Conservation (phyloP, 2,113 vertebrate genomes). For the Neoarius graeffei region DNA sequence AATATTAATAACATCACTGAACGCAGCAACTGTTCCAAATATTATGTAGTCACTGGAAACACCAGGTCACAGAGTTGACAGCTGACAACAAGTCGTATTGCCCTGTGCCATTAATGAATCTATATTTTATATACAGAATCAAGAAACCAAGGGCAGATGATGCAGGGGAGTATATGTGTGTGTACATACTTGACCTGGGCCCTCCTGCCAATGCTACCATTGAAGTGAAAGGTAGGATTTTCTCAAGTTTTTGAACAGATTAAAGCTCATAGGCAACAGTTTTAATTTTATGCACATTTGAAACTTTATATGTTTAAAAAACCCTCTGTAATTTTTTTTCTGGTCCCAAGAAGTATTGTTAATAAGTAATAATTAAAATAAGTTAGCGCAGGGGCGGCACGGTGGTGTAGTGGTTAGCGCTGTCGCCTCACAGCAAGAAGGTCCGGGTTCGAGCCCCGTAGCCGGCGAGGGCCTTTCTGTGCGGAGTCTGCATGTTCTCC, state of each 20-base stretch:
- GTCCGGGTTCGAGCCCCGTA: no score
- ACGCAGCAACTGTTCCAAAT: not conserved
- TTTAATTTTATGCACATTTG: no score
- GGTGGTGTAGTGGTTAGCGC: no score
- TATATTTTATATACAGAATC: conserved; percentile 75
- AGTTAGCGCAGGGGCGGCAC: no score
- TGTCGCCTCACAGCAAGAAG: no score
- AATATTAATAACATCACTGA: conserved; percentile 3
- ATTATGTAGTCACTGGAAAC: not conserved
- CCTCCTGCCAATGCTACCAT: conserved; percentile 90
- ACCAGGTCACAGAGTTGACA: not conserved
- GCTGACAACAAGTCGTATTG: not conserved
- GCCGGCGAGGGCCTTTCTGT: no score
- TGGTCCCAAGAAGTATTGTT: no score
- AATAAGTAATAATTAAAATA: no score
- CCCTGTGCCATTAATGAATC: not conserved
- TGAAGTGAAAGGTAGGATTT: conserved; percentile 89
- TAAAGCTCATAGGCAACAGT: not conserved
- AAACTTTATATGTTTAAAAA: no score
- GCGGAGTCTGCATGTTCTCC: no score
- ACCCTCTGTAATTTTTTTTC: no score
- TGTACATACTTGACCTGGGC: conserved; percentile 79
- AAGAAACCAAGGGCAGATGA: conserved; percentile 83
- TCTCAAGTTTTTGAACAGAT: not conserved
- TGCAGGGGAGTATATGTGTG: conserved; percentile 91